These are phyloP conservation scores for Limosa lapponica DNA, from an alignment of 2,797 vertebrate genomes.

Conservation along the genomic window DNA sequence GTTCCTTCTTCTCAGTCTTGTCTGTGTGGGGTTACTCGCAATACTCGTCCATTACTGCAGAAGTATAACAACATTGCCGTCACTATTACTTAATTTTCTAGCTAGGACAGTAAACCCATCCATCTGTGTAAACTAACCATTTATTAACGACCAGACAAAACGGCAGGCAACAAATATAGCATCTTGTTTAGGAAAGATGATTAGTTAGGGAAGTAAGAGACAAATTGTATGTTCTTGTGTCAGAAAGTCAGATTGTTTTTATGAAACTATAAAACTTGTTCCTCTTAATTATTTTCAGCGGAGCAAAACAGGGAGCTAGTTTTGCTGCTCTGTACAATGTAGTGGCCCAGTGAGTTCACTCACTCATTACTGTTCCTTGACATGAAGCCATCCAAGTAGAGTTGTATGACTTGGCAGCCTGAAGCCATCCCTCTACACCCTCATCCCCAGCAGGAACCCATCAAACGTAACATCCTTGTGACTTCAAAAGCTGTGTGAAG, in stretches of 20 bases:
- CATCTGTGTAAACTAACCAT: not conserved
- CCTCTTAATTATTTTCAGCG: not conserved
- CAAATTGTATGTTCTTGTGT: not conserved
- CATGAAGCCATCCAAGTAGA: not conserved
- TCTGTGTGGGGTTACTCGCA: not conserved
- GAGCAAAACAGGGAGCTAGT: not conserved
- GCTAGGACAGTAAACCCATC: not conserved
- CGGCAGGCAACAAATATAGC: not conserved
- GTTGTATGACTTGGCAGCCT: not conserved
- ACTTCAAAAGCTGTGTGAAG: not conserved
- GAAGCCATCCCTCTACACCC: not conserved
- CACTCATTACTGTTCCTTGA: not conserved
- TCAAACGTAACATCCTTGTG: not conserved
- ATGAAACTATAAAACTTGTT: not conserved
- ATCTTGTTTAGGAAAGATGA: not conserved
- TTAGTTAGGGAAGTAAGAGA: not conserved
- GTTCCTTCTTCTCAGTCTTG: not conserved
- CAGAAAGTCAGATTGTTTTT: not conserved
- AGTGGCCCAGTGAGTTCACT: not conserved
- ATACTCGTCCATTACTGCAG: not conserved
- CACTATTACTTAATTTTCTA: not conserved
- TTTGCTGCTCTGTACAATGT: not conserved
- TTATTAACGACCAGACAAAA: not conserved
- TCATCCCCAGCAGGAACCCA: not conserved
- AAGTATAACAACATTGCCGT: not conserved